Evolutionary conservation across 2,797 vertebrate species (phyloP).

Genomic region (Erpetoichthys calabaricus): DNA sequence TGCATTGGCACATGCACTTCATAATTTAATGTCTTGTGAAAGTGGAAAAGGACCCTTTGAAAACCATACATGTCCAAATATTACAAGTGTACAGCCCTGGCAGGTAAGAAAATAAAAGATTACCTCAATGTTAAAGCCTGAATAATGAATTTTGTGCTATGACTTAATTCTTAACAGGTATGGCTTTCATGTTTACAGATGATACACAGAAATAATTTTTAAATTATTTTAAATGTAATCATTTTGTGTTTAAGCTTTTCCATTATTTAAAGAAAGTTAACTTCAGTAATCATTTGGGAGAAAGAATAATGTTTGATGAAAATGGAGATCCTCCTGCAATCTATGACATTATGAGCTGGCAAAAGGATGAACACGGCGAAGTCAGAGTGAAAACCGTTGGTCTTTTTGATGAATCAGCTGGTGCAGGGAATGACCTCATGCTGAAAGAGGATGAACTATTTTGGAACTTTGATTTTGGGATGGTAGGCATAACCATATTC

Average conservation of each 20-base stretch:
- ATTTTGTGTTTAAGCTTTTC: conserved; percentile 13
- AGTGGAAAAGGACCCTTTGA: conserved; percentile 24
- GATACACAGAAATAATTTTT: no score
- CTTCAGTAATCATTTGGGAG: conserved; percentile 30
- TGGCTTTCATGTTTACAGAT: no score
- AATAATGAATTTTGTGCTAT: no score
- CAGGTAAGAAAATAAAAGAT: conserved; percentile 15
- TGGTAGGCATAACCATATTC: no score
- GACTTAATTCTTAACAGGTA: no score
- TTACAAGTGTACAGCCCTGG: conserved; percentile 20
- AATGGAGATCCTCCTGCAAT: conserved; percentile 40
- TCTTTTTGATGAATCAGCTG: conserved; percentile 24
- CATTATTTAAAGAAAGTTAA: conserved; percentile 28
- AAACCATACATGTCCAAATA: conserved; percentile 21
- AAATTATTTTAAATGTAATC: no score
- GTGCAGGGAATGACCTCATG: no score
- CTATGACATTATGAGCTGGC: conserved; percentile 50
- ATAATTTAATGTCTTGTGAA: conserved; percentile 27
- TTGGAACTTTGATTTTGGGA: no score
- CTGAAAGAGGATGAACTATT: no score
- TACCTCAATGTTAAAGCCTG: no score
- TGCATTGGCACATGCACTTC: conserved; percentile 30
- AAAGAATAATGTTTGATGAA: conserved; percentile 39
- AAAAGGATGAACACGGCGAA: conserved; percentile 24
- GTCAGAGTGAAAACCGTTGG: conserved; percentile 48